Base-by-base conservation (phyloP, 1,140 invertebrate genomes). In the Anastrepha ludens region DNA sequence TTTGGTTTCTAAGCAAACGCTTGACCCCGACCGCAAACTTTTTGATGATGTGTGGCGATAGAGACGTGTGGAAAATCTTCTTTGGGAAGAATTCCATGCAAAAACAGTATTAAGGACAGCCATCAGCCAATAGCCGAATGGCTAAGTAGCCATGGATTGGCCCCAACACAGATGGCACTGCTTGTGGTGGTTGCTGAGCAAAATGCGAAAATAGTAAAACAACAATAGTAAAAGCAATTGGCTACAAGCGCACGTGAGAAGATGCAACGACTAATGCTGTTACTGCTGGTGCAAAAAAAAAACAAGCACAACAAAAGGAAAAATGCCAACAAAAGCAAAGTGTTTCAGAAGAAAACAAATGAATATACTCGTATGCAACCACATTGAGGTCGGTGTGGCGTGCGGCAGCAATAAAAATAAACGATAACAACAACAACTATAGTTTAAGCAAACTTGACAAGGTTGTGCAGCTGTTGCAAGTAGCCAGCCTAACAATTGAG, bases 391-490 rank as follows among this genome's bases (percentile, higher is more conserved):
- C 74, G 47, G 17, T 81, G 13, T 20, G 47, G 7, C 15, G 9
- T 81, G n/a, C 47, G 74, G 74, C 74, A n/a, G 74, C 47, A 81
- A 55, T 81, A 55, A 81, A 81, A 55, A 55, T 29, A 29, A 11
- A 55, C 50, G 11, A 55, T 55, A 55, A 55, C 13, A 81, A n/a
- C 74, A 81, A 81, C 44, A 81, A 55, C 74, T 47, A 58, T 13
- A 55, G 11, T 47, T 39, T 20, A 5, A 15, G 7, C 3, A 81
- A 81, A 81, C 74, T 81, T 81, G 74, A 41, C 74, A 87, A 87
- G 64, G 64, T 65, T 74, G 70, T 55, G 64, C 87, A 87, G 65
- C 58, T 87, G 87, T 60, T 44, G 85, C 85, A 65, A 86, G 85
- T 65, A 50, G 59, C 85, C 58, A 86, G 59, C 39, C 5, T 39